These are phyloP conservation scores for Coluber constrictor DNA, from an alignment of 2,797 vertebrate species.

Conservation along the genomic window DNA sequence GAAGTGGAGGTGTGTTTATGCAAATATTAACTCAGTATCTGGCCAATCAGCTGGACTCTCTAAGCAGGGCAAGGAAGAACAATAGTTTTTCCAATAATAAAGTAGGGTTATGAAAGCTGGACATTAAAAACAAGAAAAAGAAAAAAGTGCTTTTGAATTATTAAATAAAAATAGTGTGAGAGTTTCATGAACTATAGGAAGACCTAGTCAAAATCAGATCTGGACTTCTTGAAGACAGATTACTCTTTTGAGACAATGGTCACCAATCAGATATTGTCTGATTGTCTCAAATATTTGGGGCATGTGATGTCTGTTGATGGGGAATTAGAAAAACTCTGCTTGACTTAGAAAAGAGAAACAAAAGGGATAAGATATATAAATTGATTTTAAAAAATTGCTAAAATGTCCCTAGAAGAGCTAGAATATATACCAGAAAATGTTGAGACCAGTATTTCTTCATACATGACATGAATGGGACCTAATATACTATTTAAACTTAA, in stretches of 20 bases:
- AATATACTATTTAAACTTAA: neutral
- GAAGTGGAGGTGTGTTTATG: no score
- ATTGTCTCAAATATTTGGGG: neutral
- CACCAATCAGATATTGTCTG: neutral
- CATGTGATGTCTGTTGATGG: neutral
- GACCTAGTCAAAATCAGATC: neutral
- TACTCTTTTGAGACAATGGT: neutral
- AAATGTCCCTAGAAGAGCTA: neutral
- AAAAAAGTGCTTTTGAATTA: neutral
- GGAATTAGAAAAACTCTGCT: neutral
- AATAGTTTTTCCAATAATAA: neutral
- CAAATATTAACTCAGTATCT: no score
- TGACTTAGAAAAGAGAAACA: neutral
- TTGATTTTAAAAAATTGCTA: neutral
- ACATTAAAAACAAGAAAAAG: neutral
- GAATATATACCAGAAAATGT: neutral
- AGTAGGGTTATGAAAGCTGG: neutral
- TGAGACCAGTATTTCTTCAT: neutral
- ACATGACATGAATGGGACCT: neutral
- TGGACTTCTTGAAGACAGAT: neutral
- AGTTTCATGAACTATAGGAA: neutral
- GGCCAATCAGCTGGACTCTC: no score
- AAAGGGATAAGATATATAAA: neutral
- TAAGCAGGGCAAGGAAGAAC: neutral
- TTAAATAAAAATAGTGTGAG: neutral